Evolutionary conservation across 2,113 vertebrate species (phyloP).

Genomic region (Hypanus sabinus): DNA sequence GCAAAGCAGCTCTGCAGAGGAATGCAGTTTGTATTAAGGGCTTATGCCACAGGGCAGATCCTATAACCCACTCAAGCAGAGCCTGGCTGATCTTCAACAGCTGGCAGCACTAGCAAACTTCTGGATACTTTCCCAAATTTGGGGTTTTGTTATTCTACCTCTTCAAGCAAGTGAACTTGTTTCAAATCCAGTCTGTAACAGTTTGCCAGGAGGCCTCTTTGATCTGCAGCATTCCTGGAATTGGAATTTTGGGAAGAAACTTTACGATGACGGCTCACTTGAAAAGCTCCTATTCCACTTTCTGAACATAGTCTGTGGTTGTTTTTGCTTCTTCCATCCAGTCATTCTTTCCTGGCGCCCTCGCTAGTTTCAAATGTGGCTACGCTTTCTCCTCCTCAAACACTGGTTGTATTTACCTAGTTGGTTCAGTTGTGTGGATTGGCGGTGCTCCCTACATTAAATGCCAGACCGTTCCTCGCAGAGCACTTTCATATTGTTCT

Average conservation of each 20-base stretch:
- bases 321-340: slow-evolving; percentile 30
- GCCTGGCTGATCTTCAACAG: neutral
- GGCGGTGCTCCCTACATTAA: slow-evolving; percentile 1
- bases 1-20: neutral
- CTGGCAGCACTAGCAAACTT: neutral
- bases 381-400: neutral
- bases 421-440: slow-evolving; percentile 36
- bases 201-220: slow-evolving; percentile 4
- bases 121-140: slow-evolving; percentile 10
- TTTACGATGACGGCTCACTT: neutral
- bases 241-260: slow-evolving; percentile 2
- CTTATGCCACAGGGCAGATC: neutral
- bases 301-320: slow-evolving; percentile 21
- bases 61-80: neutral
- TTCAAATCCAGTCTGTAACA: neutral
- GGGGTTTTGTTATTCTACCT: slow-evolving; percentile 5
- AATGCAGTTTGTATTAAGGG: neutral
- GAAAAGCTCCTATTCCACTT: neutral
- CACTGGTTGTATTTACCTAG: slow-evolving; percentile 33
- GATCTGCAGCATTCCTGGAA: neutral
- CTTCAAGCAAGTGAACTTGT: neutral
- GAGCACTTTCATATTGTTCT: neutral
- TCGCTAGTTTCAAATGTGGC: slow-evolving; percentile 17
- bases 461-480: neutral
- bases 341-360: slow-evolving; percentile 34